phyloP scores from a whole-genome alignment of 1,140 invertebrate species.

The Meteorus sp. region DNA sequence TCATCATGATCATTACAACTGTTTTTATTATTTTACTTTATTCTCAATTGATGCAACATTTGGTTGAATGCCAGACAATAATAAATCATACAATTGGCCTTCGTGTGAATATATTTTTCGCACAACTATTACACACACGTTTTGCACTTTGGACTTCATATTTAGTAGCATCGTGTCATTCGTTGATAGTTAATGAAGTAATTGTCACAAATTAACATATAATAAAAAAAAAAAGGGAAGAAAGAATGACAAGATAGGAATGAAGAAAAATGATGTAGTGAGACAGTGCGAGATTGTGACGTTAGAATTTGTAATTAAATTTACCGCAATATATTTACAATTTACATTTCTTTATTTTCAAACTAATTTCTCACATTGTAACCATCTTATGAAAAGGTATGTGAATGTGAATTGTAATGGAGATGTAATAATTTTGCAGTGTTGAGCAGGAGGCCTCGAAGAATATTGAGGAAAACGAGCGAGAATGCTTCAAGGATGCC shows the following conservation, averaged over 20 bases:
- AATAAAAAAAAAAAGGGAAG: neutral
- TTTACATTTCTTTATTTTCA: neutral
- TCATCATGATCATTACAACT: too few relatives aligned
- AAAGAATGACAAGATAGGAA: neutral
- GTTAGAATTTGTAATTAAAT: neutral
- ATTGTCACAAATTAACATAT: neutral
- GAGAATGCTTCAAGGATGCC: conserved; percentile 51
- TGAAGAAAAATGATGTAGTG: neutral
- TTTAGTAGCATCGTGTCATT: neutral
- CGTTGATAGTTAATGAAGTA: neutral
- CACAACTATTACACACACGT: neutral
- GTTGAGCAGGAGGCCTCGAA: conserved; percentile 52
- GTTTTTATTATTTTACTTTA: too few relatives aligned
- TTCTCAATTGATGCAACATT: too few relatives aligned
- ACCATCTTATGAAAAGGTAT: too few relatives aligned
- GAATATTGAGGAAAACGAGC: conserved; percentile 52
- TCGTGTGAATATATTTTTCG: neutral
- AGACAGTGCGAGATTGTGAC: neutral
- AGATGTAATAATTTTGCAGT: conserved; percentile 34
- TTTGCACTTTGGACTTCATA: conserved; percentile 5
- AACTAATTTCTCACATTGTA: neutral
- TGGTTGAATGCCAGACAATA: neutral
- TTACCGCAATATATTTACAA: neutral
- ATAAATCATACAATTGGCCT: too few relatives aligned
- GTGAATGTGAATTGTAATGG: too few relatives aligned